phyloP scores from a whole-genome alignment of 2,888 invertebrate species.

The Antheraea yamamai region DNA sequence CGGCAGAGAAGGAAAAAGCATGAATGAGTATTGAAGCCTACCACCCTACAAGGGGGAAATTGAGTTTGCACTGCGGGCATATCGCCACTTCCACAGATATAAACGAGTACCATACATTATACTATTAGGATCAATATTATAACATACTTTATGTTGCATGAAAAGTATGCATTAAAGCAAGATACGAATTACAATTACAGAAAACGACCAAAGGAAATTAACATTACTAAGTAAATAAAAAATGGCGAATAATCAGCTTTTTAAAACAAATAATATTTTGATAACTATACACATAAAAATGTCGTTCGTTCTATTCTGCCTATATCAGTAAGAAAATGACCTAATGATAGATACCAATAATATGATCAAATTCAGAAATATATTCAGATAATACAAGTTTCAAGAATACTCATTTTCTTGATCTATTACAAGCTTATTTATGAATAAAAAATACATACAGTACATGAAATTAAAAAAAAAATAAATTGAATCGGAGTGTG shows the following conservation, averaged over 20 bases:
- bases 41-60: conserved; percentile 80
- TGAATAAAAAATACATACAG: too few relatives aligned
- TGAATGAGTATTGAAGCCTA: conserved; percentile 81
- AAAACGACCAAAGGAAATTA: neutral
- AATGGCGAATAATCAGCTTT: neutral
- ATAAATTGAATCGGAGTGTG: neutral
- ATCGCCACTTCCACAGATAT: conserved; percentile 68
- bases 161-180: neutral
- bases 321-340: neutral
- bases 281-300: neutral
- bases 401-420: too few relatives aligned
- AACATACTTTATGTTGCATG: conserved; percentile 30
- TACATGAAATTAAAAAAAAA: too few relatives aligned
- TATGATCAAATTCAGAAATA: too few relatives aligned
- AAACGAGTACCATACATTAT: conserved; percentile 59
- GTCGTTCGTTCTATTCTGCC: neutral
- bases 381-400: too few relatives aligned
- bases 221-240: neutral
- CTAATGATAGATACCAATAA: neutral
- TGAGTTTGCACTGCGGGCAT: conserved; percentile 76
- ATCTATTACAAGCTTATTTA: too few relatives aligned
- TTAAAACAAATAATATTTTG: too few relatives aligned
- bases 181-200: neutral
- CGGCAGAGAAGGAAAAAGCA: conserved; percentile 74
- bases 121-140: conserved; percentile 66